These are phyloP conservation scores for Cebidichthys violaceus DNA, from an alignment of 2,113 vertebrate genomes.

Conservation along the genomic window DNA sequence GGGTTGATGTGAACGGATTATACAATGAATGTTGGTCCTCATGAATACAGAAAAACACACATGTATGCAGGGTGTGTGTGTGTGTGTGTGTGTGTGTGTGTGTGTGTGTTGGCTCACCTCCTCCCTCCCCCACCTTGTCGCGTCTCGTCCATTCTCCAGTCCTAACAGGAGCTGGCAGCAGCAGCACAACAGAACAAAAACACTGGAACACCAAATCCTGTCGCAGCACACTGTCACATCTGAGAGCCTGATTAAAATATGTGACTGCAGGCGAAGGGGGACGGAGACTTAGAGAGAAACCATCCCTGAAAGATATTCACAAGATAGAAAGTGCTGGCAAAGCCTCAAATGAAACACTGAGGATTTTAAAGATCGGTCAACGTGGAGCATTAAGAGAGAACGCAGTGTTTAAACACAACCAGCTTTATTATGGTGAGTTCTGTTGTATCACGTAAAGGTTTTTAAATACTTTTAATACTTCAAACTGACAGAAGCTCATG, in stretches of 20 bases:
- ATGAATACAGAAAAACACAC: background rate
- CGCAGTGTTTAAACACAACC: no score
- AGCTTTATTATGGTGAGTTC: no score
- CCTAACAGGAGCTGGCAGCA: constrained; percentile 27
- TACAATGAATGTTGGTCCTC: background rate
- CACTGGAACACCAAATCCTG: constrained; percentile 18
- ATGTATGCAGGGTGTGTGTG: background rate
- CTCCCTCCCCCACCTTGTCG: constrained; percentile 7
- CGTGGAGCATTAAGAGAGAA: no score
- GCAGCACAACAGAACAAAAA: constrained; percentile 12
- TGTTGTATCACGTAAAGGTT: no score
- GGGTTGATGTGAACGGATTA: background rate
- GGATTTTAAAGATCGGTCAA: no score
- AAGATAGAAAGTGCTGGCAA: background rate
- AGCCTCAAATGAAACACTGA: background rate
- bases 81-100: background rate
- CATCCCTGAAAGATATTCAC: background rate
- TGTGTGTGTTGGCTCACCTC: background rate
- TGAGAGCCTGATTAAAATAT: constrained; percentile 9
- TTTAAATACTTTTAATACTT: no score
- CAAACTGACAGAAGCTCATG: no score
- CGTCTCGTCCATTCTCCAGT: background rate
- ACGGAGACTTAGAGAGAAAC: background rate
- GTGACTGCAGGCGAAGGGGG: constrained; percentile 1
- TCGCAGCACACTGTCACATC: constrained; percentile 14